These are phyloP conservation scores for Pilophorus perplexus DNA, from an alignment of 2,888 invertebrate genomes.

Conservation along the genomic window DNA sequence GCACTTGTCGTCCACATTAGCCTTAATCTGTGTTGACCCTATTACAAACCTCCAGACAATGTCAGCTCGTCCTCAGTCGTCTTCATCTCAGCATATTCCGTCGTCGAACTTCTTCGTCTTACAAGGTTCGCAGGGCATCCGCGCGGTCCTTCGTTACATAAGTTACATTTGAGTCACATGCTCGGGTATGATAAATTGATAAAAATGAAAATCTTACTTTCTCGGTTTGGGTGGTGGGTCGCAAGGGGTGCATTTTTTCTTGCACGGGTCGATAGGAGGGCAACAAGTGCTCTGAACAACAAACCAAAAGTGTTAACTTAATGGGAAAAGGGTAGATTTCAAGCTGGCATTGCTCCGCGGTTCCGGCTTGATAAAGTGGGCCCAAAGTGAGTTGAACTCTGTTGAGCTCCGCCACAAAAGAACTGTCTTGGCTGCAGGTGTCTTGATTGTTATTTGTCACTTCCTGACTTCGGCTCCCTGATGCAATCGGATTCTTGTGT, in stretches of 20 bases:
- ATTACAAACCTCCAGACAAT: constrained; percentile 19
- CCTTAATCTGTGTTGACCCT: constrained; percentile 1
- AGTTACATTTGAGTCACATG: no score
- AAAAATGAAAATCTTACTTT: constrained; percentile 19
- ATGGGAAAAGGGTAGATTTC: no score
- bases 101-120: constrained; percentile 28
- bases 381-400: no score
- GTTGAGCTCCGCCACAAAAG: no score
- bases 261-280: constrained; percentile 3
- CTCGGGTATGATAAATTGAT: no score
- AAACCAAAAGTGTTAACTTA: not conserved
- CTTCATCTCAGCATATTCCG: constrained; percentile 18
- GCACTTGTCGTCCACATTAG: not conserved
- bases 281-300: constrained; percentile 29
- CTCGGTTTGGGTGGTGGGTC: constrained; percentile 15
- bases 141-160: not conserved
- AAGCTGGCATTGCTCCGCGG: no score
- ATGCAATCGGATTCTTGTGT: no score
- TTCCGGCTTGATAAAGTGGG: no score
- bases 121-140: constrained; percentile 32
- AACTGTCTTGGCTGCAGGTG: no score
- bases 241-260: constrained; percentile 18
- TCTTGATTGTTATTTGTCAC: no score
- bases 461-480: no score
- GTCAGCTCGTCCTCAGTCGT: no score